Base-by-base conservation (phyloP, 2,113 vertebrate genomes). In the Macrotis lagotis region DNA sequence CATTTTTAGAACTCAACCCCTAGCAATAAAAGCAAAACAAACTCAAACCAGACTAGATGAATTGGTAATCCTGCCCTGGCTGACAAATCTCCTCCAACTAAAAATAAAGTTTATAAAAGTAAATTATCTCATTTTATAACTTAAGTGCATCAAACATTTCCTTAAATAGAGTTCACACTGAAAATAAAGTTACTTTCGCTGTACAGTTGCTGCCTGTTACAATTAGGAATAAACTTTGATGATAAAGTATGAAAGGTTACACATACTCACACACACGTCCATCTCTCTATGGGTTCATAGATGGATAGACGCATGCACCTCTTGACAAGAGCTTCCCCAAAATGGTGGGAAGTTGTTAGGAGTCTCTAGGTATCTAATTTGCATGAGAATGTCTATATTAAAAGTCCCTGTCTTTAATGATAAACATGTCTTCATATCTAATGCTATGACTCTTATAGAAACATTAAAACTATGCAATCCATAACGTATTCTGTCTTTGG, bases 121-220 rank as follows among this genome's bases (percentile, higher is more conserved):
- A 98, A 98, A 98, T 98, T 96, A 98, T 98, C 97, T 98, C 97
- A 97, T 98, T 98, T 98, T 98, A 99, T 99, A 99, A 99, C 98
- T 99, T 99, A 99, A 99, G 98, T 98, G 98, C 98, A 98, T 95
- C 96, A 97, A 98, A 98, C 98, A 98, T 98, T 98, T 98, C 98
- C 98, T 99, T 99, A 99, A 99, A 99, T 99, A 99, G 95, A 98
- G 98, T 98, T 98, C 98, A 98, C 98, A 93, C 97, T 97, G 98
- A 98, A 98, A 98, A 98, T 98, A 98, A 98, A 98, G 97, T 98
- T 98, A 98, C 97, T 98, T 98, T 98, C 96, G 97, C 98, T 98
- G 98, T 98, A 98, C 98, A 98, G 97, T 98, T 98, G 97, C 96
- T 98, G 98, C 98, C 98, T 97, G 98, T 98, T 97, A 98, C 97